These are phyloP conservation scores for Pomacea canaliculata DNA, from an alignment of 2,888 invertebrate species.

Conservation along the genomic window DNA sequence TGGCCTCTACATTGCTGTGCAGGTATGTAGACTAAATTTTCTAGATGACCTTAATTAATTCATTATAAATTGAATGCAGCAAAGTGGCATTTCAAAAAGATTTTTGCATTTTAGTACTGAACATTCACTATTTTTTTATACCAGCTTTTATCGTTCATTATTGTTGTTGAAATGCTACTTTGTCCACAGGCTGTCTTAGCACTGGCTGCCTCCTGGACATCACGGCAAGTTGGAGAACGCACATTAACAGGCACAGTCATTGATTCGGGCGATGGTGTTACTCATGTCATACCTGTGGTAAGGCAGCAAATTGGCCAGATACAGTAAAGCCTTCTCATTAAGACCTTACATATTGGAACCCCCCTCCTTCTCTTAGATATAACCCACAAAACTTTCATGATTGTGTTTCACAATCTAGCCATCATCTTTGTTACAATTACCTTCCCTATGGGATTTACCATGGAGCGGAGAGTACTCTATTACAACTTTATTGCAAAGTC, in stretches of 20 bases:
- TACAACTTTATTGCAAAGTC: too few relatives aligned
- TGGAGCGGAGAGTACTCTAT: too few relatives aligned
- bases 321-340: neutral
- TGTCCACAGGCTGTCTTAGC: slow-evolving; percentile 86
- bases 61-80: too few relatives aligned
- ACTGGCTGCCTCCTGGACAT: slow-evolving; percentile 97
- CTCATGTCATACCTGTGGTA: slow-evolving; percentile 98
- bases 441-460: too few relatives aligned
- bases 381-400: too few relatives aligned
- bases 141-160: neutral
- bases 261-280: slow-evolving; percentile 99
- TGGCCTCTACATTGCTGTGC: slow-evolving; percentile 98
- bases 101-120: too few relatives aligned
- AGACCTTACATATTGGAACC: too few relatives aligned
- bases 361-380: too few relatives aligned
- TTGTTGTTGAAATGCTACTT: neutral
- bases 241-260: slow-evolving; percentile 98
- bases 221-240: slow-evolving; percentile 87
- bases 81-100: too few relatives aligned
- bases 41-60: too few relatives aligned
- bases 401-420: too few relatives aligned
- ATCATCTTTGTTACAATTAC: too few relatives aligned
- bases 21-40: slow-evolving; percentile 70
- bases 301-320: slow-evolving; percentile 44
- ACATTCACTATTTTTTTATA: neutral